Evolutionary conservation across 2,113 vertebrate species (phyloP).

Genomic region (Lontra canadensis): DNA sequence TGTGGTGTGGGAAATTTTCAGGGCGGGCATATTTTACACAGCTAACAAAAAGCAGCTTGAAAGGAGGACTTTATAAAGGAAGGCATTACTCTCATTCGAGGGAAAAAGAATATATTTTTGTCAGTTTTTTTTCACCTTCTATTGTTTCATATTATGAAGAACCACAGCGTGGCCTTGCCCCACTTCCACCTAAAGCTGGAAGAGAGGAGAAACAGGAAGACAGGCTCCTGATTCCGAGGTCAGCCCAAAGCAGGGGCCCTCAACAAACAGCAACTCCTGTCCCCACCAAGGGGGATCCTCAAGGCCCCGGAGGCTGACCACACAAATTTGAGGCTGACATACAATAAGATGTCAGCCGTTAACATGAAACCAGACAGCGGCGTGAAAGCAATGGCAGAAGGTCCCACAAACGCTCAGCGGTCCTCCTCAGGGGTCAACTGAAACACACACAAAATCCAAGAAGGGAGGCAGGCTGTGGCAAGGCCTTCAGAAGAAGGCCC

Average conservation of each 20-base stretch:
- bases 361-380: slow-evolving; percentile 38
- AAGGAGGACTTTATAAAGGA: slow-evolving; percentile 49
- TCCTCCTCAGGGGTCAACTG: not conserved
- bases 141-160: slow-evolving; percentile 26
- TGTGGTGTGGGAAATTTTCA: not conserved
- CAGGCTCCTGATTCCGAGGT: not conserved
- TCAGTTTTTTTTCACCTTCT: not conserved
- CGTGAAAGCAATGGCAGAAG: slow-evolving; percentile 20
- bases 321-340: not conserved
- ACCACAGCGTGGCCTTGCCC: not conserved
- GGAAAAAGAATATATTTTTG: slow-evolving; percentile 27
- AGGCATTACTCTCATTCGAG: slow-evolving; percentile 19
- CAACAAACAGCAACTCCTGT: not conserved
- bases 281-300: not conserved
- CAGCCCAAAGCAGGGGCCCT: not conserved
- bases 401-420: not conserved
- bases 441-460: slow-evolving; percentile 19
- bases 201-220: not conserved
- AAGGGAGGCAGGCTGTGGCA: not conserved
- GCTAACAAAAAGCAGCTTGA: slow-evolving; percentile 47
- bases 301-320: not conserved
- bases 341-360: not conserved
- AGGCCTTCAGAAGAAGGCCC: not conserved
- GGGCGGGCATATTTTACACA: slow-evolving; percentile 37
- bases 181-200: not conserved